These are phyloP conservation scores for Octopus sinensis DNA, from an alignment of 1,140 invertebrate genomes.

Conservation along the genomic window DNA sequence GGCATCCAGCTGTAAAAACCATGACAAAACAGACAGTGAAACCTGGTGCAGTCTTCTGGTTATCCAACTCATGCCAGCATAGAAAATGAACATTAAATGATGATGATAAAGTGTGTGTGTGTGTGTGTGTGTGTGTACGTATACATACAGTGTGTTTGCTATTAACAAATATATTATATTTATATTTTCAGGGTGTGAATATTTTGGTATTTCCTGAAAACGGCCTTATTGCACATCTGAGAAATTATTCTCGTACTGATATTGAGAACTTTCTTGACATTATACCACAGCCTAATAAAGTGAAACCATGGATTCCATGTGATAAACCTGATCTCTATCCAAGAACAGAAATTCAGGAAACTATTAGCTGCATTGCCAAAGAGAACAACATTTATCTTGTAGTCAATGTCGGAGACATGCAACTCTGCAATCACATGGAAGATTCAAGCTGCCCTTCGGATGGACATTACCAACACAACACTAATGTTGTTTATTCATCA, in stretches of 20 bases:
- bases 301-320: slow-evolving; percentile 29
- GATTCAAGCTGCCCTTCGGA: slow-evolving; percentile 59
- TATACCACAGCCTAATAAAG: slow-evolving; percentile 26
- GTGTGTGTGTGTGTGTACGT: too few species aligned
- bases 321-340: neutral
- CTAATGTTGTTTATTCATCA: slow-evolving; percentile 71
- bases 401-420: slow-evolving; percentile 69
- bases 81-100: too few species aligned
- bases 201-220: slow-evolving; percentile 81
- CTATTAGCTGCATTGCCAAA: slow-evolving; percentile 61
- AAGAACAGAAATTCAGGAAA: slow-evolving; percentile 13
- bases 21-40: too few species aligned
- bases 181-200: slow-evolving; percentile 63
- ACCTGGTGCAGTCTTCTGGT: too few species aligned
- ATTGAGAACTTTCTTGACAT: slow-evolving; percentile 29
- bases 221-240: slow-evolving; percentile 56
- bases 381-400: slow-evolving; percentile 64
- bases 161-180: too few species aligned
- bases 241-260: slow-evolving; percentile 21
- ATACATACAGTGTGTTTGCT: too few species aligned
- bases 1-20: too few species aligned
- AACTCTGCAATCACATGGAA: slow-evolving; percentile 55
- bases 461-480: slow-evolving; percentile 67
- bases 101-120: too few species aligned
- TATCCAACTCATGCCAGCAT: too few species aligned